Base-by-base conservation (phyloP, 2,113 vertebrate species). In the cat (Felis catus) region DNA sequence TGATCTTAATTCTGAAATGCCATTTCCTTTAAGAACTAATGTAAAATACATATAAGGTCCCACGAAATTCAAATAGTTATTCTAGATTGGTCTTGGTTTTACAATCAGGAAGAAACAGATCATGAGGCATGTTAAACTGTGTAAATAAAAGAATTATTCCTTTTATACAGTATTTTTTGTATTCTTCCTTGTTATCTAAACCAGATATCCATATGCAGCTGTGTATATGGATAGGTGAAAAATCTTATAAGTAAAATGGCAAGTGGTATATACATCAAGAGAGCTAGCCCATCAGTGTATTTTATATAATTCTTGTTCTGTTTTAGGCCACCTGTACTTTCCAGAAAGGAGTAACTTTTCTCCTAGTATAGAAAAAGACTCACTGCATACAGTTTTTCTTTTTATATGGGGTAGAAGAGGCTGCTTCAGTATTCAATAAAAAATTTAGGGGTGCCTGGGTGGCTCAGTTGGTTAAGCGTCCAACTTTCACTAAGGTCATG, bases 1-100 rank as follows among this genome's bases (percentile, higher is more conserved):
- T 95, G 92, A 98, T 97, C 83, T 97, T 86, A 94, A 97, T 97
- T 97, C 89, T 95, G 87, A 79, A 79, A 36, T 92, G 90, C 96
- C 95, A 97, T 86, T 80, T 87, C 63, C 27, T 85, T 90, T 95
- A 74, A 80, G 25, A 92, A 68, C n/a, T 61, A 51, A 66, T 66
- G 33, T 33, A 80, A 88, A 83, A 84, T 36, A 61, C 36, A 76
- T 33, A 55, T 21, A 48, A 78, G 13, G 10, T 53, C 39, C 16
- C 63, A 53, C 71, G 41, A 95, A 86, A 73, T 73, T 92, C 70
- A 89, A 79, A 66, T 63, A 68, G 63, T 84, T 97, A 48, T 88
- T 88, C 29, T 88, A 61, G 8, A 78, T 33, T 71, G 13, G 27
- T 79, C n/a, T 70, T 88, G 19, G n/a, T 84, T 97, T 95, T 71